Evolutionary conservation across 1,140 invertebrate genomes (phyloP).

Genomic region (Frieseomelitta varia): DNA sequence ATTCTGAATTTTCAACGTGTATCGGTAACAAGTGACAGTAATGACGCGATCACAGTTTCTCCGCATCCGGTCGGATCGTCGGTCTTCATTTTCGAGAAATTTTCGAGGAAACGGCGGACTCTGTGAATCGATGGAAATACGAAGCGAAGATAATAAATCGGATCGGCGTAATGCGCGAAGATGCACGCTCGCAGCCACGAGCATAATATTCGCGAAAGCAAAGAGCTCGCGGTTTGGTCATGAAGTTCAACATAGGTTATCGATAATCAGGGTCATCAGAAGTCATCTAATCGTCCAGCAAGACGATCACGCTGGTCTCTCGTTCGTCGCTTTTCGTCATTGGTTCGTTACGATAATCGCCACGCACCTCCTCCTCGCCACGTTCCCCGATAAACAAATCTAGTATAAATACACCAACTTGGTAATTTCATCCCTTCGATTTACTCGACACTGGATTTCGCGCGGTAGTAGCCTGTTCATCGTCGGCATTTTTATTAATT

Average conservation of each 20-base stretch:
- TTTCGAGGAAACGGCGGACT: background rate
- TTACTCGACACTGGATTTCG: background rate
- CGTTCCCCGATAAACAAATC: slow-evolving; percentile 57
- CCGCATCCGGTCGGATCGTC: too few relatives aligned
- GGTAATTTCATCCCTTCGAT: slow-evolving; percentile 57
- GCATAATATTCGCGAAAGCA: slow-evolving; percentile 31
- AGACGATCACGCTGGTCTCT: slow-evolving; percentile 34
- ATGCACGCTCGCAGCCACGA: background rate
- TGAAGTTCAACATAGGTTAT: slow-evolving; percentile 67
- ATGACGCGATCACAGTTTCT: too few relatives aligned
- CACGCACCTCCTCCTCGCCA: slow-evolving; percentile 47
- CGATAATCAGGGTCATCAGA: slow-evolving; percentile 60
- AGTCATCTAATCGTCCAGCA: slow-evolving; percentile 60
- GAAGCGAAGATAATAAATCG: background rate
- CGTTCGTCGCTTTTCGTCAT: slow-evolving; percentile 56
- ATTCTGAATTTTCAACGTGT: background rate
- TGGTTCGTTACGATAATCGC: slow-evolving; percentile 56
- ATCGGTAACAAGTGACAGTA: background rate
- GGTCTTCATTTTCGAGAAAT: background rate
- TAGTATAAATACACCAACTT: slow-evolving; percentile 73
- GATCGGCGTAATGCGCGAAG: background rate
- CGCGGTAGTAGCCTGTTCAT: background rate
- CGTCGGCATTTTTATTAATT: too few relatives aligned
- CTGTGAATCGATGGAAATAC: background rate
- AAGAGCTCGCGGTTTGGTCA: slow-evolving; percentile 17